phyloP scores from a whole-genome alignment of 2,113 vertebrate species.

The Caranx ignobilis region DNA sequence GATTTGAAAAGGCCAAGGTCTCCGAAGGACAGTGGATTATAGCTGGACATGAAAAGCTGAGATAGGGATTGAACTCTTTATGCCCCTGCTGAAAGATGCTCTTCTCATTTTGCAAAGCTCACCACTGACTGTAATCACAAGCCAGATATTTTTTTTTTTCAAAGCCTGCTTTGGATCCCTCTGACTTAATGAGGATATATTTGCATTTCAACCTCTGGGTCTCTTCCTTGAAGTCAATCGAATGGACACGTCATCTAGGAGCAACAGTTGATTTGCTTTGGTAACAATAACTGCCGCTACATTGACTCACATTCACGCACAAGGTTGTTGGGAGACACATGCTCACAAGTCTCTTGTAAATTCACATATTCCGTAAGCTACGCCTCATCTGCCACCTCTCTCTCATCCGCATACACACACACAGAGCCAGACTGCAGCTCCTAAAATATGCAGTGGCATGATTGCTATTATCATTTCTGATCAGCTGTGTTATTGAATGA shows the following conservation, averaged over 20 bases:
- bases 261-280: constrained; percentile 50
- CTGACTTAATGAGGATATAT: constrained; percentile 71
- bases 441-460: constrained; percentile 81
- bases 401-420: not conserved
- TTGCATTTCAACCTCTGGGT: constrained; percentile 73
- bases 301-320: constrained; percentile 21
- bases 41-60: constrained; percentile 59
- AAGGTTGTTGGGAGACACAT: constrained; percentile 43
- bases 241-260: constrained; percentile 50
- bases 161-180: constrained; percentile 54
- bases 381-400: not conserved
- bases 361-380: constrained; percentile 36
- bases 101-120: constrained; percentile 63
- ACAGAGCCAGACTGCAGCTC: constrained; percentile 34
- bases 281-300: constrained; percentile 36
- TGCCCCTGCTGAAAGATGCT: constrained; percentile 63
- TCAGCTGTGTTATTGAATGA: constrained; percentile 82
- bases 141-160: constrained; percentile 48
- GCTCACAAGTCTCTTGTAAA: constrained; percentile 41
- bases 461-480: constrained; percentile 84
- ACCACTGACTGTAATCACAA: constrained; percentile 61
- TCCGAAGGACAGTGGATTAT: constrained; percentile 68
- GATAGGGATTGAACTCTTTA: constrained; percentile 61
- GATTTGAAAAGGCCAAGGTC: constrained; percentile 69
- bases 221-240: constrained; percentile 46